Percentiles rank a stretch among this genome's conserved stretches.
These are phyloP conservation scores for Drosophila bocqueti DNA, from an alignment of 1,140 invertebrate species.

Conservation along the genomic window DNA sequence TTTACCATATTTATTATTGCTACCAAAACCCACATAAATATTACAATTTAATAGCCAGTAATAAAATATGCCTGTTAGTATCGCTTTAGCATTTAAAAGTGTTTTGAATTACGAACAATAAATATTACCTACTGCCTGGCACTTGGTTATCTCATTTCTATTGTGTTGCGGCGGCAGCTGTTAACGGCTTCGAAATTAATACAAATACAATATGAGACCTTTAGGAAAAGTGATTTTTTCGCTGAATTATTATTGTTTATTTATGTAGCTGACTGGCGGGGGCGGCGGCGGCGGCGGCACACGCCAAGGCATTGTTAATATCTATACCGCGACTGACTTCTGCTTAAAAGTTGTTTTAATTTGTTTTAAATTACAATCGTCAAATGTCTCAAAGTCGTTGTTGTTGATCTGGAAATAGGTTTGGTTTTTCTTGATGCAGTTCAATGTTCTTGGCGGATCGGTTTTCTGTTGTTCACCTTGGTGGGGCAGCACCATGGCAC, in stretches of 20 bases:
- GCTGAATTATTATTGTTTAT: neutral
- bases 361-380: slow-evolving; percentile 29
- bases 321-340: neutral
- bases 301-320: slow-evolving; percentile 1
- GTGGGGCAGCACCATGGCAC: neutral
- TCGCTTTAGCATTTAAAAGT: neutral
- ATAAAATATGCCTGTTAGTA: slow-evolving; percentile 14
- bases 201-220: slow-evolving; percentile 8
- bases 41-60: neutral
- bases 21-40: neutral
- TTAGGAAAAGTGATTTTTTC: neutral
- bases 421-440: slow-evolving; percentile 31
- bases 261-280: slow-evolving; percentile 1
- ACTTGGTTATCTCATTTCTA: neutral
- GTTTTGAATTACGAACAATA: slow-evolving; percentile 13
- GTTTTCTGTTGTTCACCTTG: slow-evolving; percentile 54
- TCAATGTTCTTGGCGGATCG: slow-evolving; percentile 37
- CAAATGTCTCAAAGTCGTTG: neutral
- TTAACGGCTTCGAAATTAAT: neutral
- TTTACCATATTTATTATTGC: too few species aligned
- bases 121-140: neutral
- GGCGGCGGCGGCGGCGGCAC: too few species aligned
- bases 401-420: slow-evolving; percentile 16
- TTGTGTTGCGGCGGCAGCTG: neutral
- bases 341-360: slow-evolving; percentile 19